Conservation (phyloP, 37 sponge, comb jelly and placozoan species). For the Halisarca cf. caerulea region DNA sequence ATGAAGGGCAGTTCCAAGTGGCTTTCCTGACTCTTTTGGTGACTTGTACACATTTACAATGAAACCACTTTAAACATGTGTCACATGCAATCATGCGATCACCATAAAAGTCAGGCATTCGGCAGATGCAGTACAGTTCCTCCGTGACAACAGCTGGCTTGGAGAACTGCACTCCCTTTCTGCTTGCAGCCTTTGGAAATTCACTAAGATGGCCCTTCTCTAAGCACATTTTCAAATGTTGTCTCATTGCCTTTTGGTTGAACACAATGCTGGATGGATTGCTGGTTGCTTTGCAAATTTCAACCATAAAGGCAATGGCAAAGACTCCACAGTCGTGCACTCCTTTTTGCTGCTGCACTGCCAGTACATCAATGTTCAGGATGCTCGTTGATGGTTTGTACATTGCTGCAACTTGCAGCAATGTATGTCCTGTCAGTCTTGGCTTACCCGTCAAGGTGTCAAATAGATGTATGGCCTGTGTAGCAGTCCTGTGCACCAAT, state of each 20-base stretch:
- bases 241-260: background rate
- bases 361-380: background rate
- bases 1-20: too few relatives aligned
- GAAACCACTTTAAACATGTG: background rate
- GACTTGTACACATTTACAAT: background rate
- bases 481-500: too few relatives aligned
- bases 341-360: background rate
- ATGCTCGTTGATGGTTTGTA: background rate
- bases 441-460: too few relatives aligned
- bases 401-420: background rate
- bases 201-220: background rate
- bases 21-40: too few relatives aligned
- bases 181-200: background rate
- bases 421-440: background rate
- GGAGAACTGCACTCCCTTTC: background rate
- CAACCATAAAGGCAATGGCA: constrained; percentile 10
- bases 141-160: background rate
- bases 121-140: constrained; percentile 10
- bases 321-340: constrained; percentile 5
- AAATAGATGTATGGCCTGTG: too few relatives aligned
- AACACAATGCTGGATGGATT: background rate
- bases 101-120: constrained; percentile 1
- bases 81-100: constrained; percentile 4
- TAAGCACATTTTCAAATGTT: background rate
- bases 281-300: background rate